Evolutionary conservation across 2,797 vertebrate genomes (phyloP).

Genomic region (Thalassophryne amazonica): DNA sequence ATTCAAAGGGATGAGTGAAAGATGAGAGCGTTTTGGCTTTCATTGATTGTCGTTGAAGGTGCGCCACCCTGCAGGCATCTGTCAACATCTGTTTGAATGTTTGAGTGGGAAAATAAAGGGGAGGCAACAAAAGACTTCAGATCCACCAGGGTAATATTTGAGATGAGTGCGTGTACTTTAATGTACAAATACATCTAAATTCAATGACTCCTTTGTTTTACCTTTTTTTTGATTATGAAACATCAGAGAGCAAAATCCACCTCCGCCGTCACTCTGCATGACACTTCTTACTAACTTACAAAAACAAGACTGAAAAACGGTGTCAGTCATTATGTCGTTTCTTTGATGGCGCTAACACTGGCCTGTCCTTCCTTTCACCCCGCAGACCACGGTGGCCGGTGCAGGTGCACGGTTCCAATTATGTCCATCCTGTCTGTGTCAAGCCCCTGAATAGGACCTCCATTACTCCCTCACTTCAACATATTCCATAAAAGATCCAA

Average conservation of each 20-base stretch:
- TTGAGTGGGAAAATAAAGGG: neutral
- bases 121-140: neutral
- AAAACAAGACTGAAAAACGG: conserved; percentile 1
- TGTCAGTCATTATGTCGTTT: conserved; percentile 10
- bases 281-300: neutral
- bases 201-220: neutral
- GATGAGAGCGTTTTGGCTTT: conserved; percentile 23
- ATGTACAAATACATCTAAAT: neutral
- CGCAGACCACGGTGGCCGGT: conserved; percentile 37
- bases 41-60: conserved; percentile 24
- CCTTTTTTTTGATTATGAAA: neutral
- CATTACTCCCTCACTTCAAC: conserved; percentile 58
- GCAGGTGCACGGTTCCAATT: conserved; percentile 59
- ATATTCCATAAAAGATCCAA: conserved; percentile 69
- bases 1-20: conserved; percentile 30
- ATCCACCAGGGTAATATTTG: too few species aligned
- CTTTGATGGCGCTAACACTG: conserved; percentile 33
- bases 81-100: neutral
- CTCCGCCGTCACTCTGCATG: neutral
- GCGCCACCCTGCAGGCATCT: neutral
- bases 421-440: conserved; percentile 47
- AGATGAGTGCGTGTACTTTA: neutral
- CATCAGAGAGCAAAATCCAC: neutral
- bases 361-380: conserved; percentile 38
- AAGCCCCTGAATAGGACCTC: conserved; percentile 64